Percentiles rank a stretch among this genome's conserved stretches.
Evolutionary conservation across 2,888 invertebrate genomes (phyloP).

Genomic region (Stenichneumon culpator): DNA sequence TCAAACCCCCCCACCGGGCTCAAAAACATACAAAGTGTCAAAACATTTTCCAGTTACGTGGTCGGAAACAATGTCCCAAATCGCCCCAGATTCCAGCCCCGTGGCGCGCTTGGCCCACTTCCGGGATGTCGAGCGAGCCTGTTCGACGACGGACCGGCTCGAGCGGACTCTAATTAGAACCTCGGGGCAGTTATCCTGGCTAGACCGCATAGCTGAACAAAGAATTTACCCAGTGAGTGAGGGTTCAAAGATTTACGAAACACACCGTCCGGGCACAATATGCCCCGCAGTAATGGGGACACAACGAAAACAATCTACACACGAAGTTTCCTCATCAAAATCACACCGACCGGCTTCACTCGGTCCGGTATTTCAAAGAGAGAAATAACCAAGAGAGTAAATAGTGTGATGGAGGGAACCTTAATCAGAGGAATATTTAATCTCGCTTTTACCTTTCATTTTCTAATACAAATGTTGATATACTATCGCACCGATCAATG

Average conservation of each 20-base stretch:
- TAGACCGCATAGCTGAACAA: neutral
- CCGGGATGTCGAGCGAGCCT: neutral
- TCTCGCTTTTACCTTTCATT: neutral
- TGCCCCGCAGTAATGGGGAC: constrained; percentile 26
- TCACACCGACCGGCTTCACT: neutral
- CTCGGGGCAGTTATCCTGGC: constrained; percentile 9
- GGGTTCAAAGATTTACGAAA: neutral
- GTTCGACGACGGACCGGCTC: constrained; percentile 21
- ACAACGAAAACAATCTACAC: neutral
- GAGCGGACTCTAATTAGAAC: constrained; percentile 45
- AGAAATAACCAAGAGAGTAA: neutral
- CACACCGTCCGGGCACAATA: constrained; percentile 4
- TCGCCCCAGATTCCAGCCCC: constrained; percentile 20
- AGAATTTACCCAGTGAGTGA: constrained; percentile 18
- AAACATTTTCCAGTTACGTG: constrained; percentile 19
- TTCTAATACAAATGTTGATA: neutral
- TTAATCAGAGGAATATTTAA: neutral
- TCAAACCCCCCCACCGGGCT: neutral
- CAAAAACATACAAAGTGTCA: neutral
- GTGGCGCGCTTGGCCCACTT: neutral
- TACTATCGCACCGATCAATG: neutral
- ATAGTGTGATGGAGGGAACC: neutral
- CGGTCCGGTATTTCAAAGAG: neutral
- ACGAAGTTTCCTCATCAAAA: constrained; percentile 15
- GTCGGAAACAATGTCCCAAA: constrained; percentile 40